Conservation (phyloP, 2,888 invertebrate species). For the Meta bourneti region DNA sequence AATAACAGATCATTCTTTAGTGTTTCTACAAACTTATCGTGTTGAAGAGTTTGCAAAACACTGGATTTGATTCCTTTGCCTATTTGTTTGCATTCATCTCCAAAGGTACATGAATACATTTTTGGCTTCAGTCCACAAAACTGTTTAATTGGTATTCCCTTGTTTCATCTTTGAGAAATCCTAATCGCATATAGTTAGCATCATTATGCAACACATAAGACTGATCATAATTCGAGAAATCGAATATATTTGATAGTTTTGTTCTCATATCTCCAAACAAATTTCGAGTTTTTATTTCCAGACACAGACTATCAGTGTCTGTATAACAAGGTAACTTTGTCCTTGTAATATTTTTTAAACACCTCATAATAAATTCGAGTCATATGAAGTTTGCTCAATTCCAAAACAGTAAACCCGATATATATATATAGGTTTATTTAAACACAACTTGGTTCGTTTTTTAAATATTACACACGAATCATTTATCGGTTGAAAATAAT, state of each 20-base stretch:
- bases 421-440: background rate
- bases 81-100: background rate
- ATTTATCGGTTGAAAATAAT: background rate
- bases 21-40: background rate
- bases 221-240: background rate
- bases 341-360: background rate
- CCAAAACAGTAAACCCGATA: background rate
- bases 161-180: background rate
- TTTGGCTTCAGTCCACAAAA: background rate
- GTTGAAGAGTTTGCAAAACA: background rate
- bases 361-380: background rate
- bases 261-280: background rate
- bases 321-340: background rate
- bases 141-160: background rate
- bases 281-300: background rate
- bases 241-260: background rate
- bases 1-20: background rate
- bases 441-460: background rate
- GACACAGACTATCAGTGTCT: background rate
- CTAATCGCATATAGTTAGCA: background rate
- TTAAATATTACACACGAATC: background rate
- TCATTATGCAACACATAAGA: background rate
- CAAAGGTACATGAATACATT: background rate
- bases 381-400: background rate
- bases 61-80: background rate